Evolutionary conservation across 2,888 invertebrate genomes (phyloP), one percentile per base, ranked within the genome.

Genomic region (Megaustenia siamemsis): DNA sequence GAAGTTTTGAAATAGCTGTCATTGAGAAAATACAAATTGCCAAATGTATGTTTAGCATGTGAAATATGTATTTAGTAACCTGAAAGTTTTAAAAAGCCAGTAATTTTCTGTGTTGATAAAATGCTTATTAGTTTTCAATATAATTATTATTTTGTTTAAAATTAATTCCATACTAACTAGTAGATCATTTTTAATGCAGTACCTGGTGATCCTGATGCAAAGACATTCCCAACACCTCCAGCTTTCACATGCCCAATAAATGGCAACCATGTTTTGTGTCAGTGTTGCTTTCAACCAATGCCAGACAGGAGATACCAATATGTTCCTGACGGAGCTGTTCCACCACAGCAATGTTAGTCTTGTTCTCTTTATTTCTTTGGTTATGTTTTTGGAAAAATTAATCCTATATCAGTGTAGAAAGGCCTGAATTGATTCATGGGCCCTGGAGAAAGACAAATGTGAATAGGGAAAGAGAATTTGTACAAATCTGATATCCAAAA

Each of bases 201-300:
- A 35, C 28, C 40, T 8, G 63, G 71, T 24, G 83, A 86, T 53
- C 66, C 81, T n/a, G 90, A 91, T 83, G 87, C 80, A 28, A 91
- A 91, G 77, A 83, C 53, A 18, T 89, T 90, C 86, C 90, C 91
- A 5, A 53, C 40, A 5, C 71, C 86, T 5, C 90, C 90, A 0
- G 60, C 69, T 2, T 91, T 87, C 87, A 83, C 83, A 0, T 93
- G 93, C 88, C 35, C 28, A 1, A 73, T 83, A 4, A 87, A 87
- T 45, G 69, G 66, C 28, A 92, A 91, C 85, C 94, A 94, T 88
- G 88, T 92, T 2, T 79, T 93, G 83, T 94, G 94, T 87, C 90
- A 91, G 86, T 94, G 94, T 85, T 94, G 94, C 87, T 79, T 93
- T 83, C 91, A 93, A 80, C 92, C 93, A 10, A 91, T 94, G 90